Conservation (phyloP, 2,888 invertebrate genomes). For the Entomobrya proxima region DNA sequence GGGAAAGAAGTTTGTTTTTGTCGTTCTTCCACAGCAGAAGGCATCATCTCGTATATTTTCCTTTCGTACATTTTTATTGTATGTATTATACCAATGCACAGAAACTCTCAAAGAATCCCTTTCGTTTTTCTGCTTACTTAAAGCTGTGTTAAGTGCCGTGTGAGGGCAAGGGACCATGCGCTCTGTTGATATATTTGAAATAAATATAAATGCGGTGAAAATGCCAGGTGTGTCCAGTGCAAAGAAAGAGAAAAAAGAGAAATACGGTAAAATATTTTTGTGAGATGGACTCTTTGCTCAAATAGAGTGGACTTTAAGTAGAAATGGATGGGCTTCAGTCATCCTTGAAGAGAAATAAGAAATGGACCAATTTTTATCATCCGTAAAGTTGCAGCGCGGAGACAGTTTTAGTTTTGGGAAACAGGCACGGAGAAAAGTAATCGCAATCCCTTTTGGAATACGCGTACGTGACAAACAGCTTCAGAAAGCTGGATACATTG, state of each 20-base stretch:
- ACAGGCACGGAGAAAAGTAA: neutral
- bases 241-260: neutral
- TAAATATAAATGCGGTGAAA: slow-evolving; percentile 15
- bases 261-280: neutral
- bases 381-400: neutral
- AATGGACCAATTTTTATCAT: neutral
- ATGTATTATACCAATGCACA: too few relatives aligned
- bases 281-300: neutral
- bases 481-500: neutral
- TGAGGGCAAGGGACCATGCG: neutral
- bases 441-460: slow-evolving; percentile 2
- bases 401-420: neutral
- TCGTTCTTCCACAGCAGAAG: too few relatives aligned
- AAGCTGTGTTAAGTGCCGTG: neutral
- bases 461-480: neutral
- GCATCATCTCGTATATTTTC: too few relatives aligned
- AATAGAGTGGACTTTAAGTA: slow-evolving; percentile 16
- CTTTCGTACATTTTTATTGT: neutral
- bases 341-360: slow-evolving; percentile 27
- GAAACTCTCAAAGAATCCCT: too few relatives aligned
- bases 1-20: slow-evolving; percentile 14
- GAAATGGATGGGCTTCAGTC: slow-evolving; percentile 9
- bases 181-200: slow-evolving; percentile 10
- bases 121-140: neutral
- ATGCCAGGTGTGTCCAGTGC: neutral